Base-by-base conservation (phyloP, 2,888 invertebrate species). In the Netelia fuscicornis region DNA sequence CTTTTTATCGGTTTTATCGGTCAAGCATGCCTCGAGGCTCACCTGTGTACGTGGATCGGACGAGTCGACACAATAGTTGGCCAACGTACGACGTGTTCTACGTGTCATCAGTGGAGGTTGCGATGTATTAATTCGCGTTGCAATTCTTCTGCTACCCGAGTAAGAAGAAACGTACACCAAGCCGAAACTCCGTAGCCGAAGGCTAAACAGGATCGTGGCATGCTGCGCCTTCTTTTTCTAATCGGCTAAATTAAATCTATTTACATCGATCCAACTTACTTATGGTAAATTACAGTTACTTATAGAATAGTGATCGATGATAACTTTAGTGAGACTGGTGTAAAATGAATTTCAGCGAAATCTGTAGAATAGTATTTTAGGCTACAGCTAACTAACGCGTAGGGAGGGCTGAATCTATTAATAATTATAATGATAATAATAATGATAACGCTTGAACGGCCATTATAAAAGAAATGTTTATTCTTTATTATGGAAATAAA, bases 91-190 rank as follows among this genome's bases (percentile, higher is more conserved):
- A 74, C 78, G 67, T 23, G 81, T 30, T 3, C 37, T 6, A 23
- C 68, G 74, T 64, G 62, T 25, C 77, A 70, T 25, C 58, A 64
- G 70, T 78, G 58, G 70, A 37, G 0, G 37, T 37, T 60, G 64
- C 48, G 10, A 48, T 78, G 78, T 81, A 84, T 42, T 79, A 54
- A 79, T 60, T 78, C 68, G 48, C 67, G 48, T 58, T 48, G 48
- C 60, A 13, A 70, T 70, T 48, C 62, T 10, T 44, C 48, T 13
- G 17, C 17, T n/a, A 17, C 9, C 8, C 58, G 37, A 37, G 37
- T 37, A 6, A 37, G 58, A 58, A 58, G 23, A 2, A 58, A 58
- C 5, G 58, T 23, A 23, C n/a, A 5, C 17, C 58, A 58, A 6
- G 9, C 0, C 17, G 20, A 58, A 58, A 58, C n/a, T 17, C 58